Conservation (phyloP, 2,113 vertebrate genomes). For the Equus quagga region DNA sequence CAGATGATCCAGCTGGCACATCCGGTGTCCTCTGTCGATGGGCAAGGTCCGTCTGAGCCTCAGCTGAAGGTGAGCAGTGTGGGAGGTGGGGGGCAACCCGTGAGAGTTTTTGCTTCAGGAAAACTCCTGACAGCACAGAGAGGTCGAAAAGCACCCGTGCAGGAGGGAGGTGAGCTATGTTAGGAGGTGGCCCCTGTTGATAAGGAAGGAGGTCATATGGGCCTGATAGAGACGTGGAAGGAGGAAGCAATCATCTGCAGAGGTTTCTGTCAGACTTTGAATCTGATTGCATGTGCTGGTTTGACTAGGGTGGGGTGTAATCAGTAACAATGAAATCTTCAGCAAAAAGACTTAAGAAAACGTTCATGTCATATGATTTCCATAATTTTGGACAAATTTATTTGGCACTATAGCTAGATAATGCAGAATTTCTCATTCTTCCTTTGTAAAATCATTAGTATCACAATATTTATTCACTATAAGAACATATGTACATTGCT, state of each 20-base stretch:
- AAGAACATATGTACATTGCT: no score
- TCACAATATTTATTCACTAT: not conserved
- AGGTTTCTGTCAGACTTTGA: not conserved
- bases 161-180: not conserved
- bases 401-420: not conserved
- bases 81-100: fast-evolving
- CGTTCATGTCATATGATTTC: not conserved
- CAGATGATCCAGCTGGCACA: not conserved
- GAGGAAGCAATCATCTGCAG: not conserved
- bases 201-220: not conserved
- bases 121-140: not conserved
- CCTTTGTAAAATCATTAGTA: not conserved
- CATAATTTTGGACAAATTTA: not conserved
- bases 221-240: not conserved
- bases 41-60: not conserved
- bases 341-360: not conserved
- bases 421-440: not conserved
- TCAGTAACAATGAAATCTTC: not conserved
- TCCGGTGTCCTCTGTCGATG: fast-evolving
- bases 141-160: no score
- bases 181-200: no score
- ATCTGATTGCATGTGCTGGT: not conserved
- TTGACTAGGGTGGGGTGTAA: not conserved
- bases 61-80: fast-evolving
- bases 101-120: not conserved